phyloP scores from a whole-genome alignment of 35 echinoderm and acorn worm genomes.

The Amphiura filiformis region DNA sequence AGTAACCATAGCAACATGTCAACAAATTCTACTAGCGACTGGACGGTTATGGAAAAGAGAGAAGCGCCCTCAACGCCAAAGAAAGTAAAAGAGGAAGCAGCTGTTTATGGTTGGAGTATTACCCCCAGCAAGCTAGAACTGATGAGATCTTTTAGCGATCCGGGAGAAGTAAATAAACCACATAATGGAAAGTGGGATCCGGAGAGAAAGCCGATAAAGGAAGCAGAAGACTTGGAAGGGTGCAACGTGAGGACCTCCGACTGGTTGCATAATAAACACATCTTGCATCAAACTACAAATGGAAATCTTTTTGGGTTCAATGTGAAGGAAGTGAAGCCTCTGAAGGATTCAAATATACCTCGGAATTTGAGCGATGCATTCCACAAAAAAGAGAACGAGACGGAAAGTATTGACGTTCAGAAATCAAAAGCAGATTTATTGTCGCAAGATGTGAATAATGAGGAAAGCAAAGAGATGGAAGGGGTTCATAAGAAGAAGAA shows the following conservation, averaged over 20 bases:
- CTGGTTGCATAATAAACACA: not conserved
- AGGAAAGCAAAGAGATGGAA: not conserved
- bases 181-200: not conserved
- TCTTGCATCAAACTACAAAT: not conserved
- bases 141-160: not conserved
- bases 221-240: not conserved
- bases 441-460: not conserved
- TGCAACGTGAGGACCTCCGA: not conserved
- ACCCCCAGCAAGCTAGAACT: constrained; percentile 13
- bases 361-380: not conserved
- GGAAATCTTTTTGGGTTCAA: not conserved
- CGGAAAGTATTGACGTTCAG: not conserved
- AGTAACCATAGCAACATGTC: constrained; percentile 81
- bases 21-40: constrained; percentile 83
- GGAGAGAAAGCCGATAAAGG: not conserved
- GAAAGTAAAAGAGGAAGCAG: constrained; percentile 46
- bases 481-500: constrained; percentile 15
- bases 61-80: constrained; percentile 18
- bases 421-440: not conserved
- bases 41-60: constrained; percentile 68
- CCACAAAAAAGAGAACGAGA: not conserved
- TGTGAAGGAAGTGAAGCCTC: not conserved
- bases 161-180: not conserved
- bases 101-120: constrained; percentile 46
- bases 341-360: not conserved